Percentiles rank a stretch among this genome's conserved stretches.
These are phyloP conservation scores for Sardinella longiceps DNA, from an alignment of 2,797 vertebrate genomes.

Conservation along the genomic window DNA sequence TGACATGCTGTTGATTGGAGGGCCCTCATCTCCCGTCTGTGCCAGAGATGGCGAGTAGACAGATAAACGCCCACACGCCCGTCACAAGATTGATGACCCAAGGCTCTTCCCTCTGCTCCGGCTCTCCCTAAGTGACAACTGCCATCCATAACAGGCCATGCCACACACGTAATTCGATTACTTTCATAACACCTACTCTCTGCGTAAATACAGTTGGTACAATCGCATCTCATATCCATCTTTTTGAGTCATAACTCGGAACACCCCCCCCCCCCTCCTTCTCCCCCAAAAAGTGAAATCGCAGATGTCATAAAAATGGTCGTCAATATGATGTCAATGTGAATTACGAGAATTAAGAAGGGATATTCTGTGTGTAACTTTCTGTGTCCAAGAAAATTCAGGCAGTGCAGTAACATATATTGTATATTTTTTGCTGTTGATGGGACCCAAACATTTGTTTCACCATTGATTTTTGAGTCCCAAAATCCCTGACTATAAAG, in stretches of 20 bases:
- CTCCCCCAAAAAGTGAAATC: background rate
- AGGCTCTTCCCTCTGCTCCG: constrained; percentile 53
- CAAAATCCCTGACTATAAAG: too few relatives aligned
- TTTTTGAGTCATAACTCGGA: background rate
- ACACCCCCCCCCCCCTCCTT: background rate
- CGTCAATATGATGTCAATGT: background rate
- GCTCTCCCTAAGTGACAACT: constrained; percentile 71
- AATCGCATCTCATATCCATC: constrained; percentile 11
- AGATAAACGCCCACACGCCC: constrained; percentile 43
- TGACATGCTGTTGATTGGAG: constrained; percentile 14
- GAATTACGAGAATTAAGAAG: too few relatives aligned
- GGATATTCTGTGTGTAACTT: too few relatives aligned
- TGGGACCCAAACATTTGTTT: too few relatives aligned
- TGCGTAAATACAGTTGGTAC: constrained; percentile 68
- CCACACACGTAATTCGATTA: constrained; percentile 73
- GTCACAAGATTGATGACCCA: constrained; percentile 66
- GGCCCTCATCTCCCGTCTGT: background rate
- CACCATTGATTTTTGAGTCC: too few relatives aligned
- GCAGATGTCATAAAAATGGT: background rate
- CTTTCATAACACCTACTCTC: constrained; percentile 64
- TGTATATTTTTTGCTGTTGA: too few relatives aligned
- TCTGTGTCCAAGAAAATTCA: too few relatives aligned
- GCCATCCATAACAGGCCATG: constrained; percentile 71
- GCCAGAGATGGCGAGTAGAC: constrained; percentile 31
- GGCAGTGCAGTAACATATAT: too few relatives aligned